Evolutionary conservation across 2,113 vertebrate genomes (phyloP).

Genomic region (Pungitius pungitius): DNA sequence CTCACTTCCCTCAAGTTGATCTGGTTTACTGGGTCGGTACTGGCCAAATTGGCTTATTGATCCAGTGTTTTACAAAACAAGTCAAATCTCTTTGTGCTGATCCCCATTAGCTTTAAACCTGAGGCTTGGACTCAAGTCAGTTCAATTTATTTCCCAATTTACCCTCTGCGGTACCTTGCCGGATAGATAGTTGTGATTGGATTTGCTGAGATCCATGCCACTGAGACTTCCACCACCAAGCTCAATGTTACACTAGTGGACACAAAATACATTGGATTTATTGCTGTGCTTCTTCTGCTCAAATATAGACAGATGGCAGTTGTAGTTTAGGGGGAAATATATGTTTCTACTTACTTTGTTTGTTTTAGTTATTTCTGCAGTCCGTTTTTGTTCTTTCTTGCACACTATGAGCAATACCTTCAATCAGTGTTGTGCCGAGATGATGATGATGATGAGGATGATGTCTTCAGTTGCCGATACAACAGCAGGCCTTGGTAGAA

Average conservation of each 20-base stretch:
- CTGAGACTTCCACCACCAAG: constrained; percentile 10
- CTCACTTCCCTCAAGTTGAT: constrained; percentile 15
- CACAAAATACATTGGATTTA: neutral
- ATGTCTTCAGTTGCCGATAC: neutral
- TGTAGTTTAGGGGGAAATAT: neutral
- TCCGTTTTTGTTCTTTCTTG: neutral
- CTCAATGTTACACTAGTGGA: neutral
- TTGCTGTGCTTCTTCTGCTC: neutral
- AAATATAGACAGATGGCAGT: neutral
- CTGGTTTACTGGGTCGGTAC: neutral
- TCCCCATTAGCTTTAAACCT: constrained; percentile 46
- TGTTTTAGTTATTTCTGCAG: neutral
- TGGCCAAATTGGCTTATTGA: constrained; percentile 45
- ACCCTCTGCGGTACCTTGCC: constrained; percentile 3
- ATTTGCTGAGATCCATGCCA: constrained; percentile 20
- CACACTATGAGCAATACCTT: neutral
- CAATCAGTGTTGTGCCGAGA: neutral
- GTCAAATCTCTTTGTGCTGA: constrained; percentile 31
- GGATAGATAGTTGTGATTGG: constrained; percentile 28
- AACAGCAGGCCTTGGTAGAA: neutral
- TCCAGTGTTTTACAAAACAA: constrained; percentile 35
- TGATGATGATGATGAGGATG: neutral
- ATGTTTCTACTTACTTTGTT: neutral
- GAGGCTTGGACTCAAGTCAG: constrained; percentile 15
- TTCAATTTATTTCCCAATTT: constrained; percentile 6